These are phyloP conservation scores for Drosophila villosipedis DNA, from an alignment of 2,888 invertebrate genomes.

Conservation along the genomic window DNA sequence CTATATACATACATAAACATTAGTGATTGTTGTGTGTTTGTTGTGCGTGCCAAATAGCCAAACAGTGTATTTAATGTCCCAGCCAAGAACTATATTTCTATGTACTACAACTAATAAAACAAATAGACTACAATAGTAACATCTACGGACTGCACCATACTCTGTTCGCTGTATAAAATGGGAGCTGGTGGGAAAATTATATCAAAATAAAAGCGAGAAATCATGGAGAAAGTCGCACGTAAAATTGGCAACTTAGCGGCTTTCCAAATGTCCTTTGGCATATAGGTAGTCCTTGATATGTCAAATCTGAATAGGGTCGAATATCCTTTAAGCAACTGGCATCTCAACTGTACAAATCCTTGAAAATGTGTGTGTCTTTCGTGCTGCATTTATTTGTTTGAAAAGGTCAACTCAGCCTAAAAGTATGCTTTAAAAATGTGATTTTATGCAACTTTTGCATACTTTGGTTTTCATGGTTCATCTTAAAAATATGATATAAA, in stretches of 20 bases:
- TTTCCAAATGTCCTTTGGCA: not conserved
- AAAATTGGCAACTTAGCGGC: not conserved
- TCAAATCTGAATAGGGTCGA: not conserved
- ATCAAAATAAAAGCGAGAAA: not conserved
- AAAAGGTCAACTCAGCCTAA: not conserved
- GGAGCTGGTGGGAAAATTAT: not conserved
- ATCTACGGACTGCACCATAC: not conserved
- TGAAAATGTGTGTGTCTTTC: not conserved
- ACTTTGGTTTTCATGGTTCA: not conserved
- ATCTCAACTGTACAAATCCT: not conserved
- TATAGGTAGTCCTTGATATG: not conserved
- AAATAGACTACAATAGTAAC: not conserved
- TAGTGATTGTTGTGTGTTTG: not conserved
- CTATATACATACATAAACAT: not conserved
- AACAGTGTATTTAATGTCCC: constrained; percentile 36
- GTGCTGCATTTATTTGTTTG: not conserved
- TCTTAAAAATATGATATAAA: not conserved
- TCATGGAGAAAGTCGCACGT: not conserved
- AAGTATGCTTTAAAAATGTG: not conserved
- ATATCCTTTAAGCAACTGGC: not conserved
- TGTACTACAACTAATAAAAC: constrained; percentile 9
- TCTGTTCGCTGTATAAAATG: not conserved
- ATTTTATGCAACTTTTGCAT: not conserved
- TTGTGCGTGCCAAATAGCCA: not conserved
- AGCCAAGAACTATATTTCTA: constrained; percentile 47